A percentile compares a stretch with the other conserved stretches of the same genome.
Conservation (phyloP, 1,140 invertebrate species). For the Halesus radiatus region DNA sequence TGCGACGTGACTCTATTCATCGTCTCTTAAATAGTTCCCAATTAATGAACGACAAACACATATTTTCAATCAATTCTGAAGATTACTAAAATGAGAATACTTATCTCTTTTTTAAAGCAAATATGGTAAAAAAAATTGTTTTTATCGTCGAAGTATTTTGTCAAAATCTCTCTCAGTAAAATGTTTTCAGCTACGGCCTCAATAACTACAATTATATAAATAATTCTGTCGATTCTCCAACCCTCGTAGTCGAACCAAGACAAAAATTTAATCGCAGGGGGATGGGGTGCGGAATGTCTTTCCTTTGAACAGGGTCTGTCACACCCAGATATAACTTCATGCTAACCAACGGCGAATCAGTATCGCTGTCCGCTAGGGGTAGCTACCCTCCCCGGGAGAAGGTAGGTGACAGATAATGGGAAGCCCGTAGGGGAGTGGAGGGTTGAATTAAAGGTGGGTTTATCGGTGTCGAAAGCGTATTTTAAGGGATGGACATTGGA, state of each 20-base stretch:
- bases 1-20: too few relatives aligned
- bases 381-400: not conserved
- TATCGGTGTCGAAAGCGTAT: constrained; percentile 4
- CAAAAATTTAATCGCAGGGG: constrained; percentile 18
- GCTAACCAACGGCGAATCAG: constrained; percentile 33
- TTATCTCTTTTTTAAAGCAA: too few relatives aligned
- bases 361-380: not conserved
- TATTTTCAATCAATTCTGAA: too few relatives aligned
- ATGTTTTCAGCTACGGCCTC: too few relatives aligned
- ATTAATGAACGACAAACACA: too few relatives aligned
- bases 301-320: constrained; percentile 2
- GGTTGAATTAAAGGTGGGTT: not conserved
- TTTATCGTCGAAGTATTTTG: too few relatives aligned
- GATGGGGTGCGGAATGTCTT: constrained; percentile 5
- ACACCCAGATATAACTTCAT: constrained; percentile 17
- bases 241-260: not conserved
- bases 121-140: too few relatives aligned
- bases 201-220: not conserved
- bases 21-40: too few relatives aligned
- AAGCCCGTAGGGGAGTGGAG: not conserved
- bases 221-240: not conserved
- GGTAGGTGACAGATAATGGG: not conserved
- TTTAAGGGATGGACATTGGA: not conserved
- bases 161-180: too few relatives aligned
- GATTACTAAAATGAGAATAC: too few relatives aligned